These are phyloP conservation scores for Acridotheres tristis DNA, from an alignment of 2,797 vertebrate genomes.

Conservation along the genomic window DNA sequence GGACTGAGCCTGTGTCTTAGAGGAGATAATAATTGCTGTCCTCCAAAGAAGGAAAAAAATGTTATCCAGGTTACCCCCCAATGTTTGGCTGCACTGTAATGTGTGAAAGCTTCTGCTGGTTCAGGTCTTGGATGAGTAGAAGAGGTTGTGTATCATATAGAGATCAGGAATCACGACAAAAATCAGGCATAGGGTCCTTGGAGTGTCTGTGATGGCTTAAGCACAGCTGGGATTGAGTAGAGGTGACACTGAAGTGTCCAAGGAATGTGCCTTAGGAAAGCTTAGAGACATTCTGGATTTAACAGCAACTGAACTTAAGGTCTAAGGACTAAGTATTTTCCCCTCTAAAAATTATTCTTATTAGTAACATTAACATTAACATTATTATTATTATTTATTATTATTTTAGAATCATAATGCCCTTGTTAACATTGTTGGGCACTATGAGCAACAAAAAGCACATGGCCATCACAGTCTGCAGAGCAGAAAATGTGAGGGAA, in stretches of 20 bases:
- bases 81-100: not conserved
- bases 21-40: not conserved
- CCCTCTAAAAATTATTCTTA: too few relatives aligned
- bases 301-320: not conserved
- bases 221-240: not conserved
- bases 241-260: not conserved
- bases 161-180: not conserved
- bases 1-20: not conserved
- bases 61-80: not conserved
- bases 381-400: too few relatives aligned
- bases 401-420: not conserved
- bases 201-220: not conserved
- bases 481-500: not conserved
- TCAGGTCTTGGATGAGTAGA: not conserved
- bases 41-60: not conserved
- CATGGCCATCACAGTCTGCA: not conserved
- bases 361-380: too few relatives aligned
- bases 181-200: not conserved
- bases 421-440: not conserved
- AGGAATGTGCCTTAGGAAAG: not conserved
- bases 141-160: not conserved
- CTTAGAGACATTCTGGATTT: not conserved
- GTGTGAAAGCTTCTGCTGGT: not conserved
- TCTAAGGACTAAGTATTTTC: not conserved
- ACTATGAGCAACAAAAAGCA: not conserved